Evolutionary conservation across 2,888 invertebrate genomes (phyloP), one percentile per base, ranked within the genome.

Genomic region (Sipha maydis): DNA sequence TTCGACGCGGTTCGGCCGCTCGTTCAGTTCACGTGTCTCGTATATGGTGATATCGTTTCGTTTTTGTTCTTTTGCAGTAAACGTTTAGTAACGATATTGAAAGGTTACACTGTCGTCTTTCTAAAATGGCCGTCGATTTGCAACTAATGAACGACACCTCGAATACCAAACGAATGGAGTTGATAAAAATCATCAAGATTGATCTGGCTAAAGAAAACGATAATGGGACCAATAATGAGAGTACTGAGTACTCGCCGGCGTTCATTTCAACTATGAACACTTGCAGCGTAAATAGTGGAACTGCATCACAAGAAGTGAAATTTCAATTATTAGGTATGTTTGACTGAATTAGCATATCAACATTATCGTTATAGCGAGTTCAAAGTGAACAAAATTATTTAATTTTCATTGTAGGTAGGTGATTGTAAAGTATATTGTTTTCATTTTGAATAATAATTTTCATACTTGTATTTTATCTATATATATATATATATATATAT

Each of bases 271-370:
- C 88, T 7, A 61, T 31, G 3, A 85, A 21, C n/a, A 41, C 75
- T 5, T 41, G n/a, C 34, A 28, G 1, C n/a, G 3, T 25, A 3
- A 56, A 73, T 3, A 41, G 41, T 48, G 88, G 82, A 41, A 17
- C 73, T 0, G 31, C n/a, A 31, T 41, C 61, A 5, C 41, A 88
- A 67, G 67, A 41, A 5, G 71, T 75, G 31, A 75, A 88, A n/a
- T 82, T 82, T 82, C 73, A 88, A 11, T 67, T 88, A 9, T 34
- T 82, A 38, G 73, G 88, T 82, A 34, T 9, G 28, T 79, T 75
- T 25, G 21, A 11, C 14, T 48, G 48, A 19, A 4, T 73, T 19
- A 1, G 28, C 31, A 2, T 48, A 41, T 48, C 28, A 77, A 7
- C 38, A 38, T 17, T 41, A 61, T 14, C 11, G 1, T 14, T 48